Percentiles rank a stretch among this genome's conserved stretches.
Evolutionary conservation across 35 echinoderm and acorn worm genomes (phyloP).

Genomic region (Eucidaris tribuloides): DNA sequence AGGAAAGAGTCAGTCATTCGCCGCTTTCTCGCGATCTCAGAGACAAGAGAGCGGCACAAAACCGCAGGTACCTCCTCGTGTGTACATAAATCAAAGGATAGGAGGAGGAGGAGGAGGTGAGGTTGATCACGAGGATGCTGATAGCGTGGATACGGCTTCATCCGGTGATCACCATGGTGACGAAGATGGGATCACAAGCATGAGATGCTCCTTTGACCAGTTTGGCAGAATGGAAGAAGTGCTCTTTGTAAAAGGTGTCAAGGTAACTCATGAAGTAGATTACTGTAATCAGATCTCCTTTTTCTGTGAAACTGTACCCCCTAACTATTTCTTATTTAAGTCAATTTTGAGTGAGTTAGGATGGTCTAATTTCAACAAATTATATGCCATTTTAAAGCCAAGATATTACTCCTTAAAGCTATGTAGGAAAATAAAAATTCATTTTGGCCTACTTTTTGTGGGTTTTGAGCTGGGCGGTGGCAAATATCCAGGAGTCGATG

Average conservation of each 20-base stretch:
- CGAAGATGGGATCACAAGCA: not conserved
- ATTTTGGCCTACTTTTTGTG: too few relatives aligned
- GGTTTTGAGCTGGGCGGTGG: too few relatives aligned
- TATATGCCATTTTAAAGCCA: too few relatives aligned
- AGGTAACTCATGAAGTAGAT: too few relatives aligned
- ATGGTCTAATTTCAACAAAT: too few relatives aligned
- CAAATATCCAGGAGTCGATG: too few relatives aligned
- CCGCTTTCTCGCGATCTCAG: not conserved
- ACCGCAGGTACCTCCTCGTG: not conserved
- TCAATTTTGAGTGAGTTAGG: too few relatives aligned
- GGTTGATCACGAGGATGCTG: not conserved
- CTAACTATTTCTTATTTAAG: too few relatives aligned
- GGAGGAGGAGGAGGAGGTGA: not conserved
- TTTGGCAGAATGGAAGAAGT: slow-evolving; percentile 18
- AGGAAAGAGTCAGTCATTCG: slow-evolving; percentile 23
- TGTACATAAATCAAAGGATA: slow-evolving; percentile 3
- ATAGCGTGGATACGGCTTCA: not conserved
- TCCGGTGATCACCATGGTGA: not conserved
- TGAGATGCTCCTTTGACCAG: slow-evolving; percentile 25
- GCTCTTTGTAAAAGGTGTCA: not conserved
- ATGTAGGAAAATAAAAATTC: too few relatives aligned
- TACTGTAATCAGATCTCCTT: too few relatives aligned
- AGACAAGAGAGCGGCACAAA: not conserved
- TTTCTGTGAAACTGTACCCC: too few relatives aligned
- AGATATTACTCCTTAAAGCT: too few relatives aligned